Evolutionary conservation across 2,797 vertebrate genomes (phyloP).

Genomic region (Vultur gryphus): DNA sequence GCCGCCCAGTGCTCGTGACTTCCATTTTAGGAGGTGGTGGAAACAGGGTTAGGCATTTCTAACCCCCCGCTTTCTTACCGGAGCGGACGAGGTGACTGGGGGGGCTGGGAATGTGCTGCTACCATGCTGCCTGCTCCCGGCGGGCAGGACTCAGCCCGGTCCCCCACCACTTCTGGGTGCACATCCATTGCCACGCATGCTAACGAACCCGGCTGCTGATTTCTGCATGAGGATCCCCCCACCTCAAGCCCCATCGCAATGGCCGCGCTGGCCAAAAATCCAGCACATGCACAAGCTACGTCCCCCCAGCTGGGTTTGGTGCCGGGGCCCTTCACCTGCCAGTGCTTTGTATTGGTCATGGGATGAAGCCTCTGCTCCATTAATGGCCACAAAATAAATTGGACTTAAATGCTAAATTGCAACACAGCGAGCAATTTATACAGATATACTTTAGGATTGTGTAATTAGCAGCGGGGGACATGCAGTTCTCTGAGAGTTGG

Average conservation of each 20-base stretch:
- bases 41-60: neutral
- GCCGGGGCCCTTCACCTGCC: neutral
- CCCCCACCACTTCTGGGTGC: neutral
- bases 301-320: neutral
- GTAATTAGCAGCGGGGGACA: neutral
- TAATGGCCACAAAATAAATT: constrained; percentile 19
- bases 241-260: fast-evolving
- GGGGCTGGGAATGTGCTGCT: neutral
- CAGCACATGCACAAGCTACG: fast-evolving
- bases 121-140: fast-evolving
- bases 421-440: neutral
- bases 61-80: neutral
- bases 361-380: neutral
- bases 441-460: neutral
- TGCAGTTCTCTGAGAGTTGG: neutral
- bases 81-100: fast-evolving
- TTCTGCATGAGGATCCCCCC: no score
- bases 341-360: neutral
- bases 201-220: fast-evolving
- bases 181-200: fast-evolving
- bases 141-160: neutral
- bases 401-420: constrained; percentile 5
- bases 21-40: constrained; percentile 57
- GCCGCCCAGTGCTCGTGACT: neutral
- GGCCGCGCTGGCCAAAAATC: neutral